Evolutionary conservation across 2,113 vertebrate genomes (phyloP).

Genomic region (Pluvianellus socialis): DNA sequence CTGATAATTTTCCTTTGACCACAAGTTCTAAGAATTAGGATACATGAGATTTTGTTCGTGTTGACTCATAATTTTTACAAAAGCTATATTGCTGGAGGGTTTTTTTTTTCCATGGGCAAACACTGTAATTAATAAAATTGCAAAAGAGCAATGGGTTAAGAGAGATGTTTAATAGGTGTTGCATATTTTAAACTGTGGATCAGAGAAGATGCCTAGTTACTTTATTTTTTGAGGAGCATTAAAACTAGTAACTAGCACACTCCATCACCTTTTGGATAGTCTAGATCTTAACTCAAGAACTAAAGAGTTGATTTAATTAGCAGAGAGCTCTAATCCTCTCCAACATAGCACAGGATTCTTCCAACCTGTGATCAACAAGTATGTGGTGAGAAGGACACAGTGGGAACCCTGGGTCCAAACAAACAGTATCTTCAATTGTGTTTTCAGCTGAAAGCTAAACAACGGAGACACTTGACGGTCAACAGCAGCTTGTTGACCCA

Average conservation of each 20-base stretch:
- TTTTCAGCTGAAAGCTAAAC: not conserved
- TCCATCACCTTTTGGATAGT: not conserved
- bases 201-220: no score
- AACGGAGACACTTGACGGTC: not conserved
- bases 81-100: no score
- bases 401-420: not conserved
- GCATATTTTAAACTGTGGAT: no score
- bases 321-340: not conserved
- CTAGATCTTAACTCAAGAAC: not conserved
- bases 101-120: no score
- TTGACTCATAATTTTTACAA: no score
- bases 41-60: no score
- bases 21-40: no score
- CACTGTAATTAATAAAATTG: no score
- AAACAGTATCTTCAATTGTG: not conserved
- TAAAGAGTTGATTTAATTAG: not conserved
- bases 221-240: not conserved
- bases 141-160: no score
- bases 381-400: not conserved
- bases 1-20: no score
- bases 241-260: not conserved
- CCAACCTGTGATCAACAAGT: not conserved
- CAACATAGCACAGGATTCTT: not conserved
- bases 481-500: not conserved
- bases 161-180: no score